These are phyloP conservation scores for Agrotis clavis DNA, from an alignment of 2,888 invertebrate species.

Conservation along the genomic window DNA sequence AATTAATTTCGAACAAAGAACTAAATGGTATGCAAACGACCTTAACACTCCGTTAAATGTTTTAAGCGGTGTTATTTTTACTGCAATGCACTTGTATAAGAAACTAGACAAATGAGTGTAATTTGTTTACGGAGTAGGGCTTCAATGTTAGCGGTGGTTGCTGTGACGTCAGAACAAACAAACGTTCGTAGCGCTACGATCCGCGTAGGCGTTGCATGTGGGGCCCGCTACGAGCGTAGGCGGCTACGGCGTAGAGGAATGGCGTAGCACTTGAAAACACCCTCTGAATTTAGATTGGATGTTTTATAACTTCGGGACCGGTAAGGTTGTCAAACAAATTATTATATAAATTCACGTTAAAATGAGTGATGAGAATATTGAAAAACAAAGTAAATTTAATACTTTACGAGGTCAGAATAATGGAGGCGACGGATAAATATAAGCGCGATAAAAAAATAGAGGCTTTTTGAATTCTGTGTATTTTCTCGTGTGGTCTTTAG, in stretches of 20 bases:
- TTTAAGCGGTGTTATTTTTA: slow-evolving; percentile 36
- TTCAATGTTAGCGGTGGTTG: slow-evolving; percentile 38
- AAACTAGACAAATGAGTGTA: slow-evolving; percentile 37
- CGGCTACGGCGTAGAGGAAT: slow-evolving; percentile 57
- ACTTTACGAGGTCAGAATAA: slow-evolving; percentile 61
- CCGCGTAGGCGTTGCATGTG: slow-evolving; percentile 63
- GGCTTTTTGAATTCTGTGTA: slow-evolving; percentile 11
- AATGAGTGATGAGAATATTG: slow-evolving; percentile 44
- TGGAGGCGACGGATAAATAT: slow-evolving; percentile 31
- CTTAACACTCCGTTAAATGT: slow-evolving; percentile 43
- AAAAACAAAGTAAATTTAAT: slow-evolving; percentile 64
- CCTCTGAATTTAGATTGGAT: slow-evolving; percentile 64
- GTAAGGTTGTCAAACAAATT: slow-evolving; percentile 37
- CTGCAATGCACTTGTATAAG: slow-evolving; percentile 35
- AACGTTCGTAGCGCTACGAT: slow-evolving; percentile 60
- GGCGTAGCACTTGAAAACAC: slow-evolving; percentile 60
- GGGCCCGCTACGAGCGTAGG: slow-evolving; percentile 71
- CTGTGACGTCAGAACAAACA: slow-evolving; percentile 53
- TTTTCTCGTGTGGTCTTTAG: slow-evolving; percentile 17
- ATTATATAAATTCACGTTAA: slow-evolving; percentile 52
- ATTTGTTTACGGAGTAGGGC: slow-evolving; percentile 55
- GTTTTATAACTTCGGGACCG: slow-evolving; percentile 21
- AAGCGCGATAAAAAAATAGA: slow-evolving; percentile 33
- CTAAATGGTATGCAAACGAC: slow-evolving; percentile 42
- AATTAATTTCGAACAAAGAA: slow-evolving; percentile 66